Evolutionary conservation across 2,113 vertebrate genomes (phyloP).

Genomic region (Chascanopsetta lugubris): DNA sequence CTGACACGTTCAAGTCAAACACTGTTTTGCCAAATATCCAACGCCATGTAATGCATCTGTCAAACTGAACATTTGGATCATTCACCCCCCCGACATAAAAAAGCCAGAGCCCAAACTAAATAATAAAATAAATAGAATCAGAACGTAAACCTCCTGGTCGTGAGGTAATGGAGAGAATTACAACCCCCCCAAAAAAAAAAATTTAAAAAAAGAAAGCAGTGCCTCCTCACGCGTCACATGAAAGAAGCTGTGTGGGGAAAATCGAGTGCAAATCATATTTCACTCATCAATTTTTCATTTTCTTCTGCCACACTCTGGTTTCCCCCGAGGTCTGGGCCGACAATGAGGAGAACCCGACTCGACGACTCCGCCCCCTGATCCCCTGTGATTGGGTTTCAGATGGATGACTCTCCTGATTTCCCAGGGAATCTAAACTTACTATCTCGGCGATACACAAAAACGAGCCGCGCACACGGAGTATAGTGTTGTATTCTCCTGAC

Average conservation of each 20-base stretch:
- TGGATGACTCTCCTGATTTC: slow-evolving; percentile 77
- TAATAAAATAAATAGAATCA: neutral
- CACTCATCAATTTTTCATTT: slow-evolving; percentile 70
- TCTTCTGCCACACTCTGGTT: slow-evolving; percentile 42
- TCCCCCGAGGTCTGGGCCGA: slow-evolving; percentile 33
- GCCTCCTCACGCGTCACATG: slow-evolving; percentile 19
- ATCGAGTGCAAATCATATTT: slow-evolving; percentile 65
- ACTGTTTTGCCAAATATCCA: neutral
- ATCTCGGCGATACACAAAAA: slow-evolving; percentile 34
- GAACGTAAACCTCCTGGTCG: neutral
- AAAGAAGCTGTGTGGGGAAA: slow-evolving; percentile 40
- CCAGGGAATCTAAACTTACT: slow-evolving; percentile 77
- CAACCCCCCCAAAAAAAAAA: no score
- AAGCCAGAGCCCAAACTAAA: neutral
- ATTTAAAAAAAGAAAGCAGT: slow-evolving; percentile 13
- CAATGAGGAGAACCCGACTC: slow-evolving; percentile 55
- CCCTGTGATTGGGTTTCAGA: slow-evolving; percentile 76
- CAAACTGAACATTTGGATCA: neutral
- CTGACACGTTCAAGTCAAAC: neutral
- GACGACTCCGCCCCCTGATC: slow-evolving; percentile 72
- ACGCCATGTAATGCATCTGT: neutral
- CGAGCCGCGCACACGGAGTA: slow-evolving; percentile 18
- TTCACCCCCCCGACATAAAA: neutral
- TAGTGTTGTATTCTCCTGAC: slow-evolving; percentile 37
- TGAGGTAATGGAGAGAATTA: neutral